Conservation (phyloP, 2,113 vertebrate genomes). For the Colistium nudipinnis region DNA sequence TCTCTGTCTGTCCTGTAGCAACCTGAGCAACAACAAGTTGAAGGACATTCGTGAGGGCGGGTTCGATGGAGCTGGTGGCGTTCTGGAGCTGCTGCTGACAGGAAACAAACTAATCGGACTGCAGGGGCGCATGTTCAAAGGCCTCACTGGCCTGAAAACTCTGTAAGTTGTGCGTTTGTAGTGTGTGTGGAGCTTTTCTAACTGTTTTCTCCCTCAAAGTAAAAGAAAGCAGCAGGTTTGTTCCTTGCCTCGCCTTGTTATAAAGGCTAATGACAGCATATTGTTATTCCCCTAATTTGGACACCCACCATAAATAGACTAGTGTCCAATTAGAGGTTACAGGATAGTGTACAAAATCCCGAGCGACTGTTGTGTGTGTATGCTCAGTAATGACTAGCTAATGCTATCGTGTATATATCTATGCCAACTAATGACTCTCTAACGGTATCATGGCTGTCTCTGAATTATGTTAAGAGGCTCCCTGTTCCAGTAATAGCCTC, state of each 20-base stretch:
- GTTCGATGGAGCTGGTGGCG: constrained; percentile 88
- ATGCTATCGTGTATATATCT: constrained; percentile 74
- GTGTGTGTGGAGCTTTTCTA: constrained; percentile 1
- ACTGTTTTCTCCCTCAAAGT: background rate
- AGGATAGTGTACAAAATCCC: constrained; percentile 43
- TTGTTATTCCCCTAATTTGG: constrained; percentile 48
- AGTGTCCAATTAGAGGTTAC: constrained; percentile 57
- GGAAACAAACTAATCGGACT: constrained; percentile 91
- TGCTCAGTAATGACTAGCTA: constrained; percentile 68
- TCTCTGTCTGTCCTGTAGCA: constrained; percentile 78
- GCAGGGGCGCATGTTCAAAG: constrained; percentile 90
- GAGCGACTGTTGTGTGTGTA: constrained; percentile 59
- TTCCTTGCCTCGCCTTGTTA: constrained; percentile 43
- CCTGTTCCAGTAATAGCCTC: constrained; percentile 76
- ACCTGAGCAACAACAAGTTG: constrained; percentile 96
- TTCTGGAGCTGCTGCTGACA: constrained; percentile 92
- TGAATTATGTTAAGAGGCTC: constrained; percentile 77
- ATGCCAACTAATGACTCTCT: constrained; percentile 73
- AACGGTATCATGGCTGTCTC: constrained; percentile 74
- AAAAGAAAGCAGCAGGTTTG: constrained; percentile 8
- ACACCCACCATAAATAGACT: constrained; percentile 35
- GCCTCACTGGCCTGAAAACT: constrained; percentile 90
- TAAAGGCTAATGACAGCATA: constrained; percentile 37
- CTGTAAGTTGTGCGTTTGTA: constrained; percentile 82
- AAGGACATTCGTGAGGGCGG: constrained; percentile 91